These are phyloP conservation scores for Peucedramus taeniatus DNA, from an alignment of 2,113 vertebrate genomes.

Conservation along the genomic window DNA sequence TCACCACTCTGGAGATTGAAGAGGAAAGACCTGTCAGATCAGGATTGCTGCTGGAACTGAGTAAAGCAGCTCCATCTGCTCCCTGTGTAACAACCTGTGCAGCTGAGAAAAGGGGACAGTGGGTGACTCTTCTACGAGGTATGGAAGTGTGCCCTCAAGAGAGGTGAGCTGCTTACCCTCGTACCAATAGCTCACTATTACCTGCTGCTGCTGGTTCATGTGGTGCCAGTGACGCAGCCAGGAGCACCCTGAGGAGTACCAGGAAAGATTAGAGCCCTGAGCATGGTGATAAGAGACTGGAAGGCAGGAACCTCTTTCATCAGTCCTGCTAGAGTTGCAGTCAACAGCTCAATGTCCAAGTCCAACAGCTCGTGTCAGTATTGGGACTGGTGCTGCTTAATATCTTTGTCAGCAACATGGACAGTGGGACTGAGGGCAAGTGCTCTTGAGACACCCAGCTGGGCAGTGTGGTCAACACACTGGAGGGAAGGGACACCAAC, in stretches of 20 bases:
- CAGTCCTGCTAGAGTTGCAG: not conserved
- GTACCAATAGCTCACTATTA: accelerated
- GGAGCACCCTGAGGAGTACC: not conserved
- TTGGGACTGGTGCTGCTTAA: not conserved
- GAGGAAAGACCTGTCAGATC: not conserved
- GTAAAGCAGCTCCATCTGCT: not conserved
- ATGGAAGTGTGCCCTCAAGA: not conserved
- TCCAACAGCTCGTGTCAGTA: not conserved
- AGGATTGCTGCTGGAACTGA: not conserved
- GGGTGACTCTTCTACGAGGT: not conserved
- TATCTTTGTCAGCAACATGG: not conserved
- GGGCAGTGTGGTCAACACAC: not conserved
- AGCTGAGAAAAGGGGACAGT: not conserved
- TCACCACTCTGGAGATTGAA: not conserved
- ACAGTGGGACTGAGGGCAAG: not conserved
- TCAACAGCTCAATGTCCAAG: not conserved
- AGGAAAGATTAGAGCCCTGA: not conserved
- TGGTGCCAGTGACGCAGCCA: not conserved
- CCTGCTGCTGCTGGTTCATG: not conserved
- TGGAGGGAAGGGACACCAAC: not conserved
- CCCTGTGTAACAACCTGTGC: not conserved
- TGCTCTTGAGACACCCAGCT: not conserved
- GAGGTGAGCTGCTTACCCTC: not conserved
- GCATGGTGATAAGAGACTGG: not conserved
- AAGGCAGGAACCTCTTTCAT: not conserved